These are phyloP conservation scores for Hormaphis cornu DNA, from an alignment of 1,140 invertebrate genomes.

Conservation along the genomic window DNA sequence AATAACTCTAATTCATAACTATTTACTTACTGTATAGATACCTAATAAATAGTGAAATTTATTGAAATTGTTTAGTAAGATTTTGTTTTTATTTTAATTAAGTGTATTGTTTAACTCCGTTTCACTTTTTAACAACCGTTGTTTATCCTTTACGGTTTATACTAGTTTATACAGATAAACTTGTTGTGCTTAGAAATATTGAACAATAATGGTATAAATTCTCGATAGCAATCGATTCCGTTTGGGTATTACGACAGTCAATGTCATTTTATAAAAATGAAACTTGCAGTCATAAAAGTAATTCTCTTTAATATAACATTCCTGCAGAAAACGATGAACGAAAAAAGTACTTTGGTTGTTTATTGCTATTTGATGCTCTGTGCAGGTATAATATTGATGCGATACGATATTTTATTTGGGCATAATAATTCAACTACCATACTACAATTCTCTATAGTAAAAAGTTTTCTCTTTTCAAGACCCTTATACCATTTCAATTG, in stretches of 20 bases:
- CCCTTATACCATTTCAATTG: not conserved
- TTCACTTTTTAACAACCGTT: no score
- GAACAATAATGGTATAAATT: no score
- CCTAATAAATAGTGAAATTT: no score
- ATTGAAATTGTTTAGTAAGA: no score
- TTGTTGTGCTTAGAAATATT: no score
- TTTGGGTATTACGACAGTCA: not conserved
- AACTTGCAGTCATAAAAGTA: constrained; percentile 4
- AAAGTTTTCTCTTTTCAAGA: not conserved
- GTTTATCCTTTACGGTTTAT: no score
- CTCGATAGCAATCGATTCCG: not conserved
- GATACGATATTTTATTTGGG: constrained; percentile 11
- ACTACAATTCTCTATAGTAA: not conserved
- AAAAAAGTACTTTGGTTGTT: not conserved
- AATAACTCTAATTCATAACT: no score
- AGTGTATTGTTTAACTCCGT: no score
- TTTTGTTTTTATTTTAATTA: no score
- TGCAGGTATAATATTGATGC: constrained; percentile 2
- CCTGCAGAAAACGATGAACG: not conserved
- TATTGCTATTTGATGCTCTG: not conserved
- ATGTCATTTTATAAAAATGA: not conserved
- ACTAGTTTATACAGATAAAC: no score
- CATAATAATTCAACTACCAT: not conserved
- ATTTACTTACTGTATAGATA: no score
- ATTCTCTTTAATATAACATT: constrained; percentile 11